A percentile compares a stretch with the other conserved stretches of the same genome.
Conservation (phyloP, 1,140 invertebrate genomes). For the Hyles vespertilio region DNA sequence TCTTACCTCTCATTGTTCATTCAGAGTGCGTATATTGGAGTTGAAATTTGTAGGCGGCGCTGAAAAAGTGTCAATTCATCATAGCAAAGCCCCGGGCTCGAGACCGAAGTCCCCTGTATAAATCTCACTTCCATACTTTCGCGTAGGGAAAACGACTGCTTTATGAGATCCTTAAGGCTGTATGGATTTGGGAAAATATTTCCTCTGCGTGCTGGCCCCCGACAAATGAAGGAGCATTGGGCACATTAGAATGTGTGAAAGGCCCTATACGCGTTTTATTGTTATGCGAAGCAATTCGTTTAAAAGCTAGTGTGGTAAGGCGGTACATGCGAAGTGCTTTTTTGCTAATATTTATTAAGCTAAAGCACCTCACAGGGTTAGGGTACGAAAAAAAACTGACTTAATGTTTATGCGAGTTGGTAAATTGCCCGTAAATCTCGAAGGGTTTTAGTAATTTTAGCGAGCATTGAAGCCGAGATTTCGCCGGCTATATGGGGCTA, state of each 20-base stretch:
- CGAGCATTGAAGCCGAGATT: neutral
- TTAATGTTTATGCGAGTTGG: slow-evolving; percentile 34
- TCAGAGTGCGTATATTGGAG: slow-evolving; percentile 65
- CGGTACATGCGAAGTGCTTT: slow-evolving; percentile 61
- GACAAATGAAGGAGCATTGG: slow-evolving; percentile 71
- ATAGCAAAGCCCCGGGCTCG: slow-evolving; percentile 67
- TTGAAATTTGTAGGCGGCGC: slow-evolving; percentile 67
- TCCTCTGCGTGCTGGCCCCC: slow-evolving; percentile 68
- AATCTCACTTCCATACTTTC: slow-evolving; percentile 76
- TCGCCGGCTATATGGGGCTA: no score
- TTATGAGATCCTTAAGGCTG: slow-evolving; percentile 77
- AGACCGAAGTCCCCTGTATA: slow-evolving; percentile 70
- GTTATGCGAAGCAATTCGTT: slow-evolving; percentile 72
- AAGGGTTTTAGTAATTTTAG: slow-evolving; percentile 1
- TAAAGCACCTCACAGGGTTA: slow-evolving; percentile 40
- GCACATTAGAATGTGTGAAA: slow-evolving; percentile 72
- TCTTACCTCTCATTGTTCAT: slow-evolving; percentile 67
- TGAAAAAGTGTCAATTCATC: slow-evolving; percentile 75
- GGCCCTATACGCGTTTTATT: slow-evolving; percentile 67
- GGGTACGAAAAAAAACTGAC: slow-evolving; percentile 42
- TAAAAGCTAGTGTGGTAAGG: slow-evolving; percentile 67
- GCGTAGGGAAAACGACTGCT: slow-evolving; percentile 73
- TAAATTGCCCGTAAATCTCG: slow-evolving; percentile 16
- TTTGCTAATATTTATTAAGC: slow-evolving; percentile 69
- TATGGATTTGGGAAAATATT: slow-evolving; percentile 77